phyloP scores from a whole-genome alignment of 2,113 vertebrate species.

The Notiomystis cincta region DNA sequence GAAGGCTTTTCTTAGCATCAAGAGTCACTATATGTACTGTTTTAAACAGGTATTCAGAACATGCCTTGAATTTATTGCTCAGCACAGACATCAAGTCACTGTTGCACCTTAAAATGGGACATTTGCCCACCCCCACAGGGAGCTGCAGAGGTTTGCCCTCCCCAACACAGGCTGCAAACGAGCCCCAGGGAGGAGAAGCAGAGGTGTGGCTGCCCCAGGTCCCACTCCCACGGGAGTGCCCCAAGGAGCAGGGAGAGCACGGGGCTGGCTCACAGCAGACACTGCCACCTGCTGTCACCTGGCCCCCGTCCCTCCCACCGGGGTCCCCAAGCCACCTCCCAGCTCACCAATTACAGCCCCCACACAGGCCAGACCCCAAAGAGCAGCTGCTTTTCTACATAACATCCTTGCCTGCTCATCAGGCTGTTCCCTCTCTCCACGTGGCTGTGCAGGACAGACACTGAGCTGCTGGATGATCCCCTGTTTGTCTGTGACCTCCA shows the following conservation, averaged over 20 bases:
- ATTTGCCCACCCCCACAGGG: neutral
- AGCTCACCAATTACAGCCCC: rapidly evolving
- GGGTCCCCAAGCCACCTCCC: neutral
- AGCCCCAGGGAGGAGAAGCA: neutral
- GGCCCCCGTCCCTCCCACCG: rapidly evolving
- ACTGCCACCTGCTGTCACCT: constrained; percentile 56
- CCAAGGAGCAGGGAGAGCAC: neutral
- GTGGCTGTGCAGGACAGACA: neutral
- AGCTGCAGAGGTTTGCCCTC: too few relatives aligned
- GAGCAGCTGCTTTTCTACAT: neutral
- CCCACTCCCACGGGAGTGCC: rapidly evolving
- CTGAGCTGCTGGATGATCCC: neutral
- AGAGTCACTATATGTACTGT: neutral
- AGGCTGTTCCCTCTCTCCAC: neutral
- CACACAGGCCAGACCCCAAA: neutral
- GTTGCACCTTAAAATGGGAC: neutral
- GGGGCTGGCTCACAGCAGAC: neutral
- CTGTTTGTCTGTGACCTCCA: neutral
- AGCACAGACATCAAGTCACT: neutral
- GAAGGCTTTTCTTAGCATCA: constrained; percentile 50
- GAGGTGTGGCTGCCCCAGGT: neutral
- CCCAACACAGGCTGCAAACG: rapidly evolving
- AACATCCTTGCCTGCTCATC: rapidly evolving
- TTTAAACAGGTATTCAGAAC: neutral
- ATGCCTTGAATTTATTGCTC: neutral